A percentile compares a stretch with the other conserved stretches of the same genome.
Evolutionary conservation across 1,140 invertebrate species (phyloP).

Genomic region (Proctacanthus coquilletti): DNA sequence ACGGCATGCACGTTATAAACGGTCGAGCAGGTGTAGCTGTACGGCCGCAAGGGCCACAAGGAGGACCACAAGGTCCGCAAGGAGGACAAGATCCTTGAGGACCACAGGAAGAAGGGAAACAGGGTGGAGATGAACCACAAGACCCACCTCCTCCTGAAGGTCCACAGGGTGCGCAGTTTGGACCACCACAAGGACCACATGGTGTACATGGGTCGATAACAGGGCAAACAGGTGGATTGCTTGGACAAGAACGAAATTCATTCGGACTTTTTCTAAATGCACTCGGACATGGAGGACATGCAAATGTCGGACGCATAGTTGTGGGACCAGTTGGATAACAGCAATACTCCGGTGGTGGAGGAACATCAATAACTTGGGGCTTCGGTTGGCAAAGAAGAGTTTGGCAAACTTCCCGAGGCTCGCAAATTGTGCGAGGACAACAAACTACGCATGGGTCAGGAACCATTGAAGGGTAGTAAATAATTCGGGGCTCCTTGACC

Average conservation of each 20-base stretch:
- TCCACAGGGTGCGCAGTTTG: conserved; percentile 7
- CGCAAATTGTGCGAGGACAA: conserved; percentile 22
- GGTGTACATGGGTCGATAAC: conserved; percentile 1
- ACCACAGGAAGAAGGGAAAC: conserved; percentile 17
- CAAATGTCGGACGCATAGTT: conserved; percentile 22
- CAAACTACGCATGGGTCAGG: conserved; percentile 26
- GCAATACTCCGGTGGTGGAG: conserved; percentile 23
- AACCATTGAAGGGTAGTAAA: conserved; percentile 25
- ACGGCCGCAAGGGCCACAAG: conserved; percentile 4
- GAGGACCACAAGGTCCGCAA: conserved; percentile 13
- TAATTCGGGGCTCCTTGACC: conserved; percentile 22
- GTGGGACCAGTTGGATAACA: conserved; percentile 25
- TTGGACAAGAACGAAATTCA: background rate
- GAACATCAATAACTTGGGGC: conserved; percentile 23
- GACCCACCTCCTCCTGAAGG: conserved; percentile 15
- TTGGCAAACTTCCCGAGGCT: conserved; percentile 23
- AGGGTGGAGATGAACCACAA: conserved; percentile 20
- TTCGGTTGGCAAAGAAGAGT: conserved; percentile 25
- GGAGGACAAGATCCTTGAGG: conserved; percentile 14
- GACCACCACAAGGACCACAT: conserved; percentile 6
- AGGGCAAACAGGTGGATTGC: background rate
- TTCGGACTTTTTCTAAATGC: background rate
- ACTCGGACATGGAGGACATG: conserved; percentile 22
- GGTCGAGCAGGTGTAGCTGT: background rate
- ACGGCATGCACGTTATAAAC: conserved; percentile 8